Evolutionary conservation across 2,888 invertebrate species (phyloP).

Genomic region (Thymelicus sylvestris): DNA sequence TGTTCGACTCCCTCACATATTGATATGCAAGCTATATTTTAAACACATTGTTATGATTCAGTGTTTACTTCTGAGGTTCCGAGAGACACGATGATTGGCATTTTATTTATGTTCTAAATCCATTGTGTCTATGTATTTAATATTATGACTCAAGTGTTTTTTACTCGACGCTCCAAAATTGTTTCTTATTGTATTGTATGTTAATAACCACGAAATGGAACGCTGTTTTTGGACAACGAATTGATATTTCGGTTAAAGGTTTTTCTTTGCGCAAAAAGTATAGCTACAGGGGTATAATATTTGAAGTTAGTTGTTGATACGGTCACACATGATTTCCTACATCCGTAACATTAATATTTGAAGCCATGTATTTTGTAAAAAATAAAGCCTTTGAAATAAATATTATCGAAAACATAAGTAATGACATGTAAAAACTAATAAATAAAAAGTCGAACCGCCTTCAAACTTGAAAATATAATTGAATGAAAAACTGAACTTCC

Average conservation of each 20-base stretch:
- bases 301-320: no score
- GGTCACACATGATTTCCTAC: no score
- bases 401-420: no score
- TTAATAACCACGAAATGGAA: conserved; percentile 45
- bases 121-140: conserved; percentile 56
- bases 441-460: no score
- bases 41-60: conserved; percentile 38
- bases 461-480: no score
- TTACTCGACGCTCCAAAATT: conserved; percentile 43
- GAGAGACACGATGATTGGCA: conserved; percentile 60
- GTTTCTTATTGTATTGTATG: conserved; percentile 39
- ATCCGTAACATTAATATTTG: no score
- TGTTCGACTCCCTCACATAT: neutral
- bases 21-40: conserved; percentile 33
- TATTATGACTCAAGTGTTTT: conserved; percentile 58
- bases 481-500: no score
- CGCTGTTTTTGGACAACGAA: conserved; percentile 32
- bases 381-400: no score
- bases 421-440: no score
- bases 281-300: neutral
- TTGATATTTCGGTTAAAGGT: conserved; percentile 14
- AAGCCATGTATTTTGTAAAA: no score
- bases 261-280: neutral
- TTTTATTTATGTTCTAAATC: conserved; percentile 56
- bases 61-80: conserved; percentile 42